phyloP scores from a whole-genome alignment of 2,113 vertebrate genomes.

The Catharus fuscescens region DNA sequence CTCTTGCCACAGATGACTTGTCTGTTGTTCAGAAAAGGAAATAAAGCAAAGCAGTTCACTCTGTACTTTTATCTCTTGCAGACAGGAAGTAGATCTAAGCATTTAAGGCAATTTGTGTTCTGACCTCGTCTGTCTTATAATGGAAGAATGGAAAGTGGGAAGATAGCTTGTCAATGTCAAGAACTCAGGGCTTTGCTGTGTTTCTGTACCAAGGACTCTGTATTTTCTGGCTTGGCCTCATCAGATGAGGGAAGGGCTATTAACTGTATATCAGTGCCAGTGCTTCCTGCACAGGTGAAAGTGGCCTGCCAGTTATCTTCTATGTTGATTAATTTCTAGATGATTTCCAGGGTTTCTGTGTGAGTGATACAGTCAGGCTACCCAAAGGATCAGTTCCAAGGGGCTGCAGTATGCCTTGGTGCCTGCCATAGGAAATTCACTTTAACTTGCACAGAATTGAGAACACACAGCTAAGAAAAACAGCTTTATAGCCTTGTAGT shows the following conservation, averaged over 20 bases:
- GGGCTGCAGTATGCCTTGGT: not conserved
- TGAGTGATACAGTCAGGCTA: not conserved
- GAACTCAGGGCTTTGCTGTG: not conserved
- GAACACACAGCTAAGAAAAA: not conserved
- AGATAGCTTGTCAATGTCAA: not conserved
- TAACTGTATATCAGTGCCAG: not conserved
- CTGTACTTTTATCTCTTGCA: constrained; percentile 25
- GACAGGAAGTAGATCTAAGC: not conserved
- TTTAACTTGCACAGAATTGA: not conserved
- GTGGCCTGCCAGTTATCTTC: not conserved
- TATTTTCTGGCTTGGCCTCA: not conserved
- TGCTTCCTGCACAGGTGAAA: not conserved
- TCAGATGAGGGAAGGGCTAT: not conserved
- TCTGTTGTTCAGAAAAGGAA: constrained; percentile 1
- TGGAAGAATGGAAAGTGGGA: not conserved
- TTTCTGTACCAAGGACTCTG: not conserved
- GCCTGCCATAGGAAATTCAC: not conserved
- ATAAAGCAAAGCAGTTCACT: constrained; percentile 36
- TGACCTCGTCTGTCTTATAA: not conserved
- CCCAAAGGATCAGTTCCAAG: not conserved
- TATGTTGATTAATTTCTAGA: not conserved
- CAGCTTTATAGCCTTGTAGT: not conserved
- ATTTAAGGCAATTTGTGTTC: constrained; percentile 33
- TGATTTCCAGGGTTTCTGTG: not conserved
- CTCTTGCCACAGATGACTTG: not conserved